phyloP scores from a whole-genome alignment of 2,888 invertebrate species.

The Pyrocoelia pectoralis region DNA sequence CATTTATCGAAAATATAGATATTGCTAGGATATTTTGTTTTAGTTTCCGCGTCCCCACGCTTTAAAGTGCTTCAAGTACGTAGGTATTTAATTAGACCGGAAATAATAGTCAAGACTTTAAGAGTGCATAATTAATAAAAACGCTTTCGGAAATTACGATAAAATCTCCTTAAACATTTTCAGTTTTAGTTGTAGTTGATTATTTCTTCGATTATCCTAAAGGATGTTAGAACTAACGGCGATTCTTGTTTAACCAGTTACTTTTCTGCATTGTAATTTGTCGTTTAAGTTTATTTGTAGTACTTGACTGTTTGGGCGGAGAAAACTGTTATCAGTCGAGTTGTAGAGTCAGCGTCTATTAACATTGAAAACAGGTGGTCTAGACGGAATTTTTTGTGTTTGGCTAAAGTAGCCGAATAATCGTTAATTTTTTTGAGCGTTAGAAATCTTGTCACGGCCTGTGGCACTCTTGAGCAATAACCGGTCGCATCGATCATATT shows the following conservation, averaged over 20 bases:
- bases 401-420: constrained; percentile 21
- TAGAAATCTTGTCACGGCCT: constrained; percentile 18
- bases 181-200: no score
- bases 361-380: constrained; percentile 20
- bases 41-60: no score
- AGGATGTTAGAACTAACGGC: constrained; percentile 12
- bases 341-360: constrained; percentile 17
- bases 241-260: constrained; percentile 23
- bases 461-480: constrained; percentile 8
- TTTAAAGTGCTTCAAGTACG: no score
- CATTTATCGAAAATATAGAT: no score
- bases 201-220: neutral
- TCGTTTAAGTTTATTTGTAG: constrained; percentile 16
- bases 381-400: constrained; percentile 23
- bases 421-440: constrained; percentile 5
- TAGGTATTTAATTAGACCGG: no score
- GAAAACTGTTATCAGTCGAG: constrained; percentile 21
- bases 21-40: no score
- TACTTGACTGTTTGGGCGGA: constrained; percentile 16
- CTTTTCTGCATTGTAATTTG: constrained; percentile 22
- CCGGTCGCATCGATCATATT: constrained; percentile 18
- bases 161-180: no score
- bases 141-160: no score
- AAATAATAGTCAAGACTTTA: no score
- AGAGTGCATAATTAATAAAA: no score